These are phyloP conservation scores for Himalopsyche kuldschensis DNA, from an alignment of 2,888 invertebrate species.

Conservation along the genomic window DNA sequence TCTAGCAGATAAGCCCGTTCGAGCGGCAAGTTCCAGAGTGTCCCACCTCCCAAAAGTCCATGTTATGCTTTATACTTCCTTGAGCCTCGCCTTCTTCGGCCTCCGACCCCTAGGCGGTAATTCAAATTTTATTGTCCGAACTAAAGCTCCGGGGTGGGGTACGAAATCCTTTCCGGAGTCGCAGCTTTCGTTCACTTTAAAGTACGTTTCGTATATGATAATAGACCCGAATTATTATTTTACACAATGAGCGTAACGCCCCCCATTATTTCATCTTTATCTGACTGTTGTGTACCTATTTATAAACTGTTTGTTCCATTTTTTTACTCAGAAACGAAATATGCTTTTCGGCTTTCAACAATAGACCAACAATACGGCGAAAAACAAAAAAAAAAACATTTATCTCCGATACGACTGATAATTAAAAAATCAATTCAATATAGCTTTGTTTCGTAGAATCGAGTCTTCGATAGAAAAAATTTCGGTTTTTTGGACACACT, in stretches of 20 bases:
- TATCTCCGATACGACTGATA: no score
- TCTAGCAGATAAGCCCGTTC: not conserved
- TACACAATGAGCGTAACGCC: not conserved
- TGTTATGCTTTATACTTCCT: constrained; percentile 2
- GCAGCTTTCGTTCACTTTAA: not conserved
- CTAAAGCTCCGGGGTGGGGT: not conserved
- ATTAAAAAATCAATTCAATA: no score
- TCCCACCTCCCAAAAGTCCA: not conserved
- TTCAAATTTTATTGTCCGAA: constrained; percentile 20
- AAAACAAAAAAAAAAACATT: no score
- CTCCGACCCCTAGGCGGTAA: constrained; percentile 11
- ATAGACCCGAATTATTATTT: not conserved
- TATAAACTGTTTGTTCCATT: not conserved
- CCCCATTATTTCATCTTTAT: not conserved
- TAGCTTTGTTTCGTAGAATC: no score
- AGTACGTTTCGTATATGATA: not conserved
- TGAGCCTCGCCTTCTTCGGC: not conserved
- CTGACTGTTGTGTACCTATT: not conserved
- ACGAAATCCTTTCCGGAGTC: not conserved
- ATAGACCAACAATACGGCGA: no score
- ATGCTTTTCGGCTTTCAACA: no score
- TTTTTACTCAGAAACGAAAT: not conserved
- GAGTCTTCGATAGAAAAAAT: no score
- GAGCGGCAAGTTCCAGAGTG: not conserved
- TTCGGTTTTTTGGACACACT: no score